Conservation (phyloP, 1,140 invertebrate genomes). For the Myzus persicae region DNA sequence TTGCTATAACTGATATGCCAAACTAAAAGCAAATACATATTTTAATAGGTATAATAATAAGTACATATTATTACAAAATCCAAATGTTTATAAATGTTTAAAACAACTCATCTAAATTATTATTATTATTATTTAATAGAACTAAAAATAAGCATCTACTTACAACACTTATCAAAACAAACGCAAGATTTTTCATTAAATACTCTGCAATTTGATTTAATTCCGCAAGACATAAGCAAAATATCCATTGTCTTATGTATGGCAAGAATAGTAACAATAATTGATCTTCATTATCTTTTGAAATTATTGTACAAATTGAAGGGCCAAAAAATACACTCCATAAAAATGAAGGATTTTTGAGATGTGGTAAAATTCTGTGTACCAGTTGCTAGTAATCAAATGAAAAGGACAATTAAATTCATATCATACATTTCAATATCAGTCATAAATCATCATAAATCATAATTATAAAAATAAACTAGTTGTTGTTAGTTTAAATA, state of each 20-base stretch:
- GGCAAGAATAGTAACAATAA: slow-evolving; percentile 45
- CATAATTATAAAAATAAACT: neutral
- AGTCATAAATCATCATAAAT: neutral
- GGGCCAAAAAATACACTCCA: slow-evolving; percentile 48
- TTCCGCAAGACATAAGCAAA: slow-evolving; percentile 29
- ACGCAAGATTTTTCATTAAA: slow-evolving; percentile 49
- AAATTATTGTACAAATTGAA: slow-evolving; percentile 47
- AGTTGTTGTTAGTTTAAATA: neutral
- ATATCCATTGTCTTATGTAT: slow-evolving; percentile 54
- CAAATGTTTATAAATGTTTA: neutral
- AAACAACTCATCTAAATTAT: no score
- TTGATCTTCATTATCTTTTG: slow-evolving; percentile 44
- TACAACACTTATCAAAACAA: slow-evolving; percentile 40
- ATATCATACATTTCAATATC: neutral
- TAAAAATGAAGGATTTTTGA: slow-evolving; percentile 42
- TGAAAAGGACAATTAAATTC: neutral
- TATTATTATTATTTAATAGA: neutral
- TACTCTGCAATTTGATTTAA: slow-evolving; percentile 45
- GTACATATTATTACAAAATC: neutral
- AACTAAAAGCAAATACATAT: slow-evolving; percentile 55
- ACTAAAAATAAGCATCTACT: neutral
- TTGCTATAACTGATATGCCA: slow-evolving; percentile 59
- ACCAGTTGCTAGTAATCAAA: slow-evolving; percentile 42
- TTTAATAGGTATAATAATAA: neutral
- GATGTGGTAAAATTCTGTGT: slow-evolving; percentile 43